Evolutionary conservation across 2,113 vertebrate species (phyloP), one percentile per base, ranked within the genome.

Genomic region (Mormyrus lacerda): DNA sequence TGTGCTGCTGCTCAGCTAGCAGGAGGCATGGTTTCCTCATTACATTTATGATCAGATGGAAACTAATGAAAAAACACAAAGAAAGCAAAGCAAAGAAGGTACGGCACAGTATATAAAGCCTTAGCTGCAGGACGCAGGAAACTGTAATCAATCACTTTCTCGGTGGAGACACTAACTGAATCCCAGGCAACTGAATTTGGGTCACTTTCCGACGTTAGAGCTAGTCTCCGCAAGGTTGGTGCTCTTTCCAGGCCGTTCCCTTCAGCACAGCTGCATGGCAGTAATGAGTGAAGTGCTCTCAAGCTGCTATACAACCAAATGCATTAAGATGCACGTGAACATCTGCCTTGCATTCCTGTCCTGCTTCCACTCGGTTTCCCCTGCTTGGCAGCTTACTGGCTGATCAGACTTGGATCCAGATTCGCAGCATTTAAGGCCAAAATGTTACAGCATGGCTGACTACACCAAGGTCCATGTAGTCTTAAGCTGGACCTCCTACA

Each of bases 81-180:
- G 85, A 3, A 73, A 73, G 35, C 11, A 88, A 92, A 87, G 85
- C 9, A 73, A 73, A 48, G 15, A 45, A n/a, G 65, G 9, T 61
- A 55, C 35, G 1, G 53, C 35, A 61, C n/a, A 50, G 13, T 88
- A 35, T 73, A n/a, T 73, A 50, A 88, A 45, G 19, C 27, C 45
- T 35, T 48, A 17, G 44, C 24, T 42, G 47, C 44, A 17, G 24
- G 15, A 48, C n/a, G 9, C 11, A 79, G 51, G 35, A 27, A 53
- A 39, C 35, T 9, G 61, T 24, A 82, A 79, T 53, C 45, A 53
- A 19, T 35, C 76, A 15, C 47, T 45, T 76, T 39, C 45, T 82
- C 5, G 10, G n/a, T 35, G 45, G 65, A 76, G 31, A 88, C 61
- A 48, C 35, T 7, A 15, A 73, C 47, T 51, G 61, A 31, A 76